Evolutionary conservation across 1,140 invertebrate genomes (phyloP).

Genomic region (Procambarus clarkii): DNA sequence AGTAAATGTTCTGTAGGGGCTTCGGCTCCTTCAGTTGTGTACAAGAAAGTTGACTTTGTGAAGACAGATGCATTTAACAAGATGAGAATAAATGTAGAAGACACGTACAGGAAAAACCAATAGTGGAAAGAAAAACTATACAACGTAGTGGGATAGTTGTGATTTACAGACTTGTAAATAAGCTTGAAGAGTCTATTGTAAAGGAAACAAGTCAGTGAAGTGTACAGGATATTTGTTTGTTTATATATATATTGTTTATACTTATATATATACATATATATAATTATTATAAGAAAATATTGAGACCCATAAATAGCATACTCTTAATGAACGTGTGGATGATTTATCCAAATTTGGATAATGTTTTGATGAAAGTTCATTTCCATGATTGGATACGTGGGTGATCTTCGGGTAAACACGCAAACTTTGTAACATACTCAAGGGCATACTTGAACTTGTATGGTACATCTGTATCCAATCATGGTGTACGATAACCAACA

Average conservation of each 20-base stretch:
- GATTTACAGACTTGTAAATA: not conserved
- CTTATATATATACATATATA: not conserved
- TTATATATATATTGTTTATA: not conserved
- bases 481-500: not conserved
- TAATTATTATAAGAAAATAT: not conserved
- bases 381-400: too few relatives aligned
- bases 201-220: not conserved
- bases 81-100: conserved; percentile 87
- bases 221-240: not conserved
- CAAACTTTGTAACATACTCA: too few relatives aligned
- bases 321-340: too few relatives aligned
- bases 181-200: conserved; percentile 2
- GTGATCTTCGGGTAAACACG: too few relatives aligned
- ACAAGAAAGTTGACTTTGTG: conserved; percentile 93
- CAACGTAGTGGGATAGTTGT: not conserved
- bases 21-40: conserved; percentile 78
- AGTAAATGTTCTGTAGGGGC: conserved; percentile 39
- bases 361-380: too few relatives aligned
- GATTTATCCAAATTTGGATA: too few relatives aligned
- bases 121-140: not conserved
- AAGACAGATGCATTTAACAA: conserved; percentile 93
- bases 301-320: too few relatives aligned
- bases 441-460: too few relatives aligned
- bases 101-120: conserved; percentile 65
- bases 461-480: too few relatives aligned